Conservation (phyloP, 2,888 invertebrate species). For the Pemphredon lugubris region DNA sequence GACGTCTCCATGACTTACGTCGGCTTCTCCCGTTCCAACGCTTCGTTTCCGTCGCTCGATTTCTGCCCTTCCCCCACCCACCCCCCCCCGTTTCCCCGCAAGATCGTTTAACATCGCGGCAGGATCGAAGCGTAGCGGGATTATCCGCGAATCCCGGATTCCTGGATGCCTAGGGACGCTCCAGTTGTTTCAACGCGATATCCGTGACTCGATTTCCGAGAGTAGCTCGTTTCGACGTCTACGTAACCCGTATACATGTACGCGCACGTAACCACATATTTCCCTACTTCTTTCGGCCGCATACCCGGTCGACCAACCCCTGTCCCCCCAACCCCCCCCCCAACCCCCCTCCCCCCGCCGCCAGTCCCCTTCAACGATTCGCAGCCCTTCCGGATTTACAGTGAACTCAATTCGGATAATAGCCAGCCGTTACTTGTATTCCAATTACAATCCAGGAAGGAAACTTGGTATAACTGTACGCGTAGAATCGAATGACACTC, state of each 20-base stretch:
- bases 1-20: constrained; percentile 42
- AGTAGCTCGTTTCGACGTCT: constrained; percentile 53
- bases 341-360: no score
- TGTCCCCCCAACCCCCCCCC: no score
- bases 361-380: constrained; percentile 27
- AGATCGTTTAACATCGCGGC: constrained; percentile 64
- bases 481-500: constrained; percentile 19
- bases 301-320: no score
- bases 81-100: constrained; percentile 46
- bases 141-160: constrained; percentile 71
- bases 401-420: constrained; percentile 42
- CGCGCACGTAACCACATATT: constrained; percentile 33
- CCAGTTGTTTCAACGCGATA: constrained; percentile 74
- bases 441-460: constrained; percentile 34
- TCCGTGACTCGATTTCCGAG: constrained; percentile 77
- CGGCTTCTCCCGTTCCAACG: constrained; percentile 12
- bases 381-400: constrained; percentile 50
- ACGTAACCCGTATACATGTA: background rate
- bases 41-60: constrained; percentile 44
- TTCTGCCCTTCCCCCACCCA: constrained; percentile 28
- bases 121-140: constrained; percentile 70
- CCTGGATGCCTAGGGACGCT: constrained; percentile 66
- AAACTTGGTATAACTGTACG: constrained; percentile 22
- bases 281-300: constrained; percentile 39
- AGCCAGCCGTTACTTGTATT: background rate